Base-by-base conservation (phyloP, 2,797 vertebrate genomes). In the Euphonia xanthogaster region DNA sequence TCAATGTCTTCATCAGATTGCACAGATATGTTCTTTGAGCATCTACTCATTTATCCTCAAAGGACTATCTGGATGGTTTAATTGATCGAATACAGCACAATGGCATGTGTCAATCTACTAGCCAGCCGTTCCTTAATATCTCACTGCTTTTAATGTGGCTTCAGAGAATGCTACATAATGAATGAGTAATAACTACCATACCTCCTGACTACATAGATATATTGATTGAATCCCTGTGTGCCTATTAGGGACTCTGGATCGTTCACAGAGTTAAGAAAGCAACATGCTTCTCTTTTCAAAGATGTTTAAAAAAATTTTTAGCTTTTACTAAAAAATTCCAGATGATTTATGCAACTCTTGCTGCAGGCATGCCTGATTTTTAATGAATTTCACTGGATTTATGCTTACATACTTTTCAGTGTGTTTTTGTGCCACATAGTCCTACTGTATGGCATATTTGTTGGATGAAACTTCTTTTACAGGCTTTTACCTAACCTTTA, bases 11-110 rank as follows among this genome's bases (percentile, higher is more conserved):
- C 79, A 92, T 95, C 94, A 90, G 57, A 97, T 96, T 91, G 90
- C 94, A 88, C 93, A 95, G 97, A 96, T 97, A 97, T 91, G 96
- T 96, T 93, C 82, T 97, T 93, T 97, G 90, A 96, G 81, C 72
- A 40, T 95, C 88, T 94, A 95, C 90, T 75, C 88, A 93, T 90
- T 96, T 97, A 95, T 96, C 45, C 90, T 97, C 96, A 93, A 88
- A 97, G 94, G 95, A 89, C 80, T 90, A 75, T 95, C 94, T 94
- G 90, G 86, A 82, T 94, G 39, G 57, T 89, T 93, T 93, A 94
- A 73, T 89, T 62, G 48, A 91, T 94, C 42, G 78, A 79, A 48
- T 88, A 61, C 6, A 71, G 50, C 68, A 87, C 72, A 92, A 88
- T 94, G 90, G 44, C 78, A 70, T 77, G 65, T 91, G 67, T 86